These are phyloP conservation scores for Ciona savignyi DNA, from an alignment of 23 tunicate genomes.

Conservation along the genomic window DNA sequence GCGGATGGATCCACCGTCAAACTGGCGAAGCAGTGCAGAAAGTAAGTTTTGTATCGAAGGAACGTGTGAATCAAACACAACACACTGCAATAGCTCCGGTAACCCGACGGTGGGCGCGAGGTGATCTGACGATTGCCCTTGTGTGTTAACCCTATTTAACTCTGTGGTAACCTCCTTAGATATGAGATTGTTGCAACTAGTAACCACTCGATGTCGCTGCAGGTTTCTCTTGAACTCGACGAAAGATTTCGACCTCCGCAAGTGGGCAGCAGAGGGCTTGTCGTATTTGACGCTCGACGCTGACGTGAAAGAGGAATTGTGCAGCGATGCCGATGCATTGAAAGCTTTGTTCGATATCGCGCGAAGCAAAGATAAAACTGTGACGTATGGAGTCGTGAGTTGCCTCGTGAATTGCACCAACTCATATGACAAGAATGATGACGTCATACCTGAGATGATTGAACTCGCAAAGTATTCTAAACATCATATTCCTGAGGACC, in stretches of 20 bases:
- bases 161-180: no score
- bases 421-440: conserved; percentile 93
- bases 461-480: conserved; percentile 94
- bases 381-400: conserved; percentile 85
- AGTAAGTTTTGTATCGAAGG: no score
- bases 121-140: no score
- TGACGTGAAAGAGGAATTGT: conserved; percentile 89
- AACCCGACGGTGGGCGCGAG: no score
- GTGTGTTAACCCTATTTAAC: no score
- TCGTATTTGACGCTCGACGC: conserved; percentile 89
- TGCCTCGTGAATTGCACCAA: conserved; percentile 89
- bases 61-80: no score
- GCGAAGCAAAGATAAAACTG: conserved; percentile 82
- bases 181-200: no score
- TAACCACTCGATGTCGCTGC: neutral
- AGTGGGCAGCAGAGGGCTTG: conserved; percentile 98
- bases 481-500: conserved; percentile 97
- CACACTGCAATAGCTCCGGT: no score
- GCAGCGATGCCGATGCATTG: conserved; percentile 69
- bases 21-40: conserved; percentile 92
- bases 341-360: conserved; percentile 82
- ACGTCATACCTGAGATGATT: conserved; percentile 85
- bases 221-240: conserved; percentile 65
- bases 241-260: conserved; percentile 77
- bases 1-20: conserved; percentile 92